Evolutionary conservation across 2,113 vertebrate genomes (phyloP), one percentile per base, ranked within the genome.

Genomic region (Scortum barcoo): DNA sequence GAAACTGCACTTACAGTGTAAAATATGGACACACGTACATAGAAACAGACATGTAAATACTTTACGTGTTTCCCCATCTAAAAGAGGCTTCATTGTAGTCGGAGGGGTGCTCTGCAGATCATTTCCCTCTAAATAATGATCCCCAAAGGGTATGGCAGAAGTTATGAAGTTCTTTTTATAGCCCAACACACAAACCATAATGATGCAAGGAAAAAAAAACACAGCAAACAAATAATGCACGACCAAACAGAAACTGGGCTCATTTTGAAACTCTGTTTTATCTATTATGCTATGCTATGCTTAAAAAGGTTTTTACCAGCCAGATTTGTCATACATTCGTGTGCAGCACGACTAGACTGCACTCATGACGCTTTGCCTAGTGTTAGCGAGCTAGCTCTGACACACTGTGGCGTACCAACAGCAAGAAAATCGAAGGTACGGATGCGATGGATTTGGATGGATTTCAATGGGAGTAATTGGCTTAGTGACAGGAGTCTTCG

Each of bases 391-490:
- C 33, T 57, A 63, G 74, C 74, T 17, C 77, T 70, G 63, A 78
- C 69, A 57, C 22, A 36, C 17, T 42, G n/a, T 17, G 50, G 26
- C 7, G 11, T 28, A 61, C 36, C 69, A 76, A 28, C 44, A 42
- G 24, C 11, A 16, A 33, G 12, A 71, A 72, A 40, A 74, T 7
- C 38, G 62, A 67, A 69, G 44, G 33, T 40, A 36, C 2, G 19
- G 8, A 60, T 73, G 40, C 63, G 10, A 79, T 12, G 62, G 48
- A 53, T 86, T 87, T 63, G 63, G 14, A 63, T 67, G 50, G 28
- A 78, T 83, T 77, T 84, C 80, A 72, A 72, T 75, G n/a, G 24
- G 28, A 62, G 78, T 85, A 86, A 85, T 86, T 91, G 84, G 69
- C 71, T 83, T 71, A 30, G 81, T 82, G 86, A 85, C 70, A 77